Base-by-base conservation (phyloP, 2,888 invertebrate genomes). In the Cerceris rybyensis region DNA sequence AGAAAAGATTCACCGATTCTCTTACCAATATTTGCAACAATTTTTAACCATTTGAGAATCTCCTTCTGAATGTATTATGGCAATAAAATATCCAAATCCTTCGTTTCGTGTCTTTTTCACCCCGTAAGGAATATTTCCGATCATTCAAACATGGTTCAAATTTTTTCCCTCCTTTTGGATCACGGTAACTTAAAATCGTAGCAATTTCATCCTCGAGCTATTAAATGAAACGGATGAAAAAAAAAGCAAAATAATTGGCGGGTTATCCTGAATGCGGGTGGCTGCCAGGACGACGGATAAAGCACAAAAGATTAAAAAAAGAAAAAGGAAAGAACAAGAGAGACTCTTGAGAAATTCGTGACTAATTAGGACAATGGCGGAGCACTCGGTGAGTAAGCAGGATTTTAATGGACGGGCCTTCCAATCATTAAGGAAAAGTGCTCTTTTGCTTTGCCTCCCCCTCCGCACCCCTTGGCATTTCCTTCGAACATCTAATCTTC, bases 291-390 rank as follows among this genome's bases (percentile, higher is more conserved):
- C 70, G 63, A 70, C 59, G 13, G 43, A 67, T 16, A 41, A 49
- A 17, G 16, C 11, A 16, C 11, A 41, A 52, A 65, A 75, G 75
- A 78, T 78, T 81, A 52, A 72, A 74, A 85, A 46, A 8, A 43
- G 41, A 16, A 16, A 17, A 11, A n/a, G 60, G 46, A 42, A 66
- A 54, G 59, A 68, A 70, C 68, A 75, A 83, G 82, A 75, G 82
- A 75, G 80, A 64, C 78, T 81, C 82, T 86, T 72, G 78, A 81
- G 79, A 81, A 86, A 87, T 85, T 87, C 83, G 82, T 82, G 83
- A 83, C 88, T 88, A 88, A 88, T 88, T 88, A 87, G 88, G 77
- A 85, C 86, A 86, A 85, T 81, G 82, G 82, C 70, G 74, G 58
- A 60, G 73, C 64, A 70, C 75, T 83, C 73, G 76, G 63, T 52